Percentiles rank a stretch among this genome's conserved stretches.
These are phyloP conservation scores for Ptychadena robeensis DNA, from an alignment of 2,797 vertebrate genomes.

Conservation along the genomic window DNA sequence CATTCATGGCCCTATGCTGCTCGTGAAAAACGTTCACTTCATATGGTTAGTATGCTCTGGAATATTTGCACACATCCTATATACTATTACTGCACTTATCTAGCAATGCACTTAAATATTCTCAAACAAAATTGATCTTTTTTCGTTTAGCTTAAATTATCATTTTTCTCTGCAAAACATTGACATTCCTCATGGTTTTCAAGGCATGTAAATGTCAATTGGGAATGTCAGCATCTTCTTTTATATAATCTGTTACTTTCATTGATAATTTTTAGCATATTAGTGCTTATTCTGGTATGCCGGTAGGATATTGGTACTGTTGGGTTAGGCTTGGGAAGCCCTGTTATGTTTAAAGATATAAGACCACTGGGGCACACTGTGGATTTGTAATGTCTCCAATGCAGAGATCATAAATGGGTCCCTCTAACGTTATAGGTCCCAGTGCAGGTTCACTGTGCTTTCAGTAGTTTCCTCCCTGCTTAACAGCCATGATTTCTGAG, in stretches of 20 bases:
- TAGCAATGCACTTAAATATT: conserved; percentile 52
- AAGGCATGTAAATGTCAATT: conserved; percentile 3
- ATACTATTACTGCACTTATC: conserved; percentile 50
- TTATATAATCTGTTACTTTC: background rate
- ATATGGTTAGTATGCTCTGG: conserved; percentile 34
- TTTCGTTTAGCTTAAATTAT: background rate
- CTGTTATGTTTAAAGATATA: conserved; percentile 12
- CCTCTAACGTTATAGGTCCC: background rate
- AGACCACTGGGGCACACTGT: conserved; percentile 49
- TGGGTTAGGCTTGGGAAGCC: conserved; percentile 31
- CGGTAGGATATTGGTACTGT: conserved; percentile 24
- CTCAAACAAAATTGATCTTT: conserved; percentile 9
- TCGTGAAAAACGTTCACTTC: conserved; percentile 21
- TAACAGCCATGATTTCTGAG: conserved; percentile 37
- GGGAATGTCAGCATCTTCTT: background rate
- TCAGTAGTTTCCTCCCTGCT: background rate
- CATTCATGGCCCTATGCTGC: conserved; percentile 21
- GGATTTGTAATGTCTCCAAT: conserved; percentile 29
- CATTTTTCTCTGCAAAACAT: background rate
- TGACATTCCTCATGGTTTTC: background rate
- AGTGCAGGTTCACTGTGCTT: conserved; percentile 11
- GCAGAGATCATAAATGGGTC: background rate
- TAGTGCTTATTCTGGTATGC: conserved; percentile 5
- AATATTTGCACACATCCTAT: conserved; percentile 48
- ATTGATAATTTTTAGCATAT: background rate